These are phyloP conservation scores for Oostethus manadensis DNA, from an alignment of 2,113 vertebrate species.

Conservation along the genomic window DNA sequence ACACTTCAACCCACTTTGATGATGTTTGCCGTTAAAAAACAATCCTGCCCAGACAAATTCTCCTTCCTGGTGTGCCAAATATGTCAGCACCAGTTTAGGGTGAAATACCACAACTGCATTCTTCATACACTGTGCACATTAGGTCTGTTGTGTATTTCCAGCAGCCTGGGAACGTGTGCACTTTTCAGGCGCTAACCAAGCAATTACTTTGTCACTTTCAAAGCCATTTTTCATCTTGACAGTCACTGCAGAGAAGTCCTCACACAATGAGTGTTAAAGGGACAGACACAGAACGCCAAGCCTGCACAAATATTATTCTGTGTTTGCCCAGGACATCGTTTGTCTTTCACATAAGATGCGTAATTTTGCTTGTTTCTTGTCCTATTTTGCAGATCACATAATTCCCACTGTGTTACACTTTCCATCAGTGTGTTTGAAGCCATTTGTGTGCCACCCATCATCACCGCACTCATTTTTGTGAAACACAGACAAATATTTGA, in stretches of 20 bases:
- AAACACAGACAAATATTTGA: slow-evolving; percentile 7
- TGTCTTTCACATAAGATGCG: slow-evolving; percentile 3
- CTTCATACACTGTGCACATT: slow-evolving; percentile 10
- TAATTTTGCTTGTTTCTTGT: background rate
- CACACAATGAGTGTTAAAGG: slow-evolving; percentile 22
- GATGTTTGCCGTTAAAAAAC: slow-evolving; percentile 37
- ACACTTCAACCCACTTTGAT: slow-evolving; percentile 46
- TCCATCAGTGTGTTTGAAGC: slow-evolving; percentile 13
- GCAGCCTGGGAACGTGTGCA: slow-evolving; percentile 19
- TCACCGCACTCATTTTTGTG: slow-evolving; percentile 9
- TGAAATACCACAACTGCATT: slow-evolving; percentile 27
- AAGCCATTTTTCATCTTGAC: slow-evolving; percentile 45
- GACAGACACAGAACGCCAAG: slow-evolving; percentile 9
- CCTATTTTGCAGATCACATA: background rate
- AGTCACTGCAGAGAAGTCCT: slow-evolving; percentile 26
- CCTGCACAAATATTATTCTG: slow-evolving; percentile 3
- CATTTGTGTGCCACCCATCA: background rate
- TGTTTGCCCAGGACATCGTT: background rate
- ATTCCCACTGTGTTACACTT: slow-evolving; percentile 5
- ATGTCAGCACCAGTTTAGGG: slow-evolving; percentile 54
- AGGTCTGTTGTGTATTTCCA: slow-evolving; percentile 10
- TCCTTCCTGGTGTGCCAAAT: slow-evolving; percentile 50
- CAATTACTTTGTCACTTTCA: slow-evolving; percentile 37
- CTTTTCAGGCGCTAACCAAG: slow-evolving; percentile 41
- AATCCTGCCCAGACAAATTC: slow-evolving; percentile 29